phyloP scores from a whole-genome alignment of 2,888 invertebrate species.

The Melipona beecheii region DNA sequence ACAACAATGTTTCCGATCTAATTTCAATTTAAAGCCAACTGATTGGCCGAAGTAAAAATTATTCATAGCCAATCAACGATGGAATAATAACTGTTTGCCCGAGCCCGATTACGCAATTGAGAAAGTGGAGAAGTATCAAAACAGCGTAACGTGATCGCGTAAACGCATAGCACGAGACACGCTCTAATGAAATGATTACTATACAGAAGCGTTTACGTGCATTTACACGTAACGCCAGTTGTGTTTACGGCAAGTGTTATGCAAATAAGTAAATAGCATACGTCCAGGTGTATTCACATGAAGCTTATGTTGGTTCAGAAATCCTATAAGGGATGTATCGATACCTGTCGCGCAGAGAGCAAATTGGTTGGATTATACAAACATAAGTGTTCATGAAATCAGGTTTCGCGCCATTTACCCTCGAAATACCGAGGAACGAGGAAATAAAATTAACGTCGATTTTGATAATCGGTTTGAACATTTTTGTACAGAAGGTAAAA shows the following conservation, averaged over 20 bases:
- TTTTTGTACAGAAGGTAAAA: not conserved
- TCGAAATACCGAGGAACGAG: not conserved
- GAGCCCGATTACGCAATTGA: not conserved
- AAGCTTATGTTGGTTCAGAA: not conserved
- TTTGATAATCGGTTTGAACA: not conserved
- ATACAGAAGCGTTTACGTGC: conserved; percentile 1
- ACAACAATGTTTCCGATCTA: not conserved
- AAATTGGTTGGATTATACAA: not conserved
- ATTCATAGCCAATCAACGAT: not conserved
- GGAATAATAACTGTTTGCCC: not conserved
- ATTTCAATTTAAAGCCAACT: not conserved
- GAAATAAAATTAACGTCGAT: not conserved
- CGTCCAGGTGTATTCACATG: not conserved
- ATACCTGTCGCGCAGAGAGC: not conserved
- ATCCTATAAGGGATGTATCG: conserved; percentile 7
- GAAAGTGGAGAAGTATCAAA: too few relatives aligned
- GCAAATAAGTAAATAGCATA: conserved; percentile 36
- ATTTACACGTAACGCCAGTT: conserved; percentile 14
- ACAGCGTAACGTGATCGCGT: not conserved
- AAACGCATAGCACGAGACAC: not conserved
- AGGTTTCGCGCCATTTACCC: not conserved
- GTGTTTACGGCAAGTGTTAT: not conserved
- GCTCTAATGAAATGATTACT: not conserved
- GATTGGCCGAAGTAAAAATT: not conserved
- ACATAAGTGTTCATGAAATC: not conserved